Evolutionary conservation across 2,113 vertebrate species (phyloP), one percentile per base, ranked within the genome.

Genomic region (Vidua macroura): DNA sequence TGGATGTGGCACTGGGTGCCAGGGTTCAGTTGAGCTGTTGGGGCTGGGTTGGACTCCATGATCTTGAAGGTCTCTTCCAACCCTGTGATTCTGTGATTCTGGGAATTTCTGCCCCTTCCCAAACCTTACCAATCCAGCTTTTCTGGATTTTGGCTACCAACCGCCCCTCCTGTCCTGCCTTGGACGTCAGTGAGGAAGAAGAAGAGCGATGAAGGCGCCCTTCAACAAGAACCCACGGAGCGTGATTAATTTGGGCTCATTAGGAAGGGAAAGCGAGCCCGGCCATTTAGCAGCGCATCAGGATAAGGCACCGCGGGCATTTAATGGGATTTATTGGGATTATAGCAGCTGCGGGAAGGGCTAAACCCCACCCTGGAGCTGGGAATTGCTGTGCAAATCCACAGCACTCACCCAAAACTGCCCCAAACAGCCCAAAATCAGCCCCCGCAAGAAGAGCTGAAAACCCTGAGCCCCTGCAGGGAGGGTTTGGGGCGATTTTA

Each of bases 241-340:
- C 1, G 8, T 7, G 20, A 24, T 62, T 52, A 74, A 59, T 75
- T 81, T 17, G 60, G 44, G 69, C 35, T 87, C 52, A 4, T 89
- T 56, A 55, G 66, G 46, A 51, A 83, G 13, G 31, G 49, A 44
- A 75, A 70, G 31, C 3, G 11, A 74, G 11, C 4, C 37, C 25
- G n/a, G 37, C 35, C 35, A 4, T 30, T 52, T 7, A 67, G 43
- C 24, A 66, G 68, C 76, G 77, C n/a, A 31, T 15, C 23, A 35
- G 68, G 60, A 9, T 11, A 25, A 49, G 33, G 2, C 4, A 30
- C 15, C 3, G 0, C 2, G 9, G 39, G 48, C 21, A 17, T 35
- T 80, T 18, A 20, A 11, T 21, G 70, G 66, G 52, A 19, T 35
- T 83, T 18, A 16, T 9, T 23, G 67, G 66, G 52, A 31, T 91